Conservation (phyloP, 2,113 vertebrate genomes). For the Pollimyrus isidori region DNA sequence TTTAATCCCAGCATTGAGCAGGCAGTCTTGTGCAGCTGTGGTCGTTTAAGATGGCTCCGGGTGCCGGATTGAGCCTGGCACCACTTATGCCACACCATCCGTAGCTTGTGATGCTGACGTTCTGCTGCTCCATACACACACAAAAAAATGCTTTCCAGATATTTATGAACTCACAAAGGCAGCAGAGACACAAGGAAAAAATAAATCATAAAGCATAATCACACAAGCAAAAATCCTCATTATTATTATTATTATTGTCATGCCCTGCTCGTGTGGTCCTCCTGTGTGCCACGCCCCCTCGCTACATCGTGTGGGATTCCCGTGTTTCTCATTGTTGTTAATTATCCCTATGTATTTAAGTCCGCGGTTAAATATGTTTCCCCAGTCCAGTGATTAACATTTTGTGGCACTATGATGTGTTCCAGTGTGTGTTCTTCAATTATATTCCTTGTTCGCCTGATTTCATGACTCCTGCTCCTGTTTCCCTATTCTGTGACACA, state of each 20-base stretch:
- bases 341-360: too few species aligned
- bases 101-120: not conserved
- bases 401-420: too few species aligned
- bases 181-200: not conserved
- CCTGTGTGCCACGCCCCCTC: too few species aligned
- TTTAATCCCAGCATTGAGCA: not conserved
- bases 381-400: too few species aligned
- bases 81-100: not conserved
- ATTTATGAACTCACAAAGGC: not conserved
- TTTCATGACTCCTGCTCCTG: too few species aligned
- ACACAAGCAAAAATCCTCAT: not conserved
- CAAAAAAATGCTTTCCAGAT: not conserved
- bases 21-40: not conserved
- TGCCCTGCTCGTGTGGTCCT: too few species aligned
- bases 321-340: too few species aligned
- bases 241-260: not conserved
- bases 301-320: not conserved
- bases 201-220: not conserved
- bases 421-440: too few species aligned
- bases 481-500: too few species aligned
- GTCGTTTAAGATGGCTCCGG: not conserved
- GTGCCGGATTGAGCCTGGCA: not conserved
- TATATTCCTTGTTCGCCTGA: too few species aligned
- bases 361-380: too few species aligned
- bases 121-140: not conserved